A percentile compares a stretch with the other conserved stretches of the same genome.
These are phyloP conservation scores for Caradrina kadenii DNA, from an alignment of 2,888 invertebrate genomes.

Conservation along the genomic window DNA sequence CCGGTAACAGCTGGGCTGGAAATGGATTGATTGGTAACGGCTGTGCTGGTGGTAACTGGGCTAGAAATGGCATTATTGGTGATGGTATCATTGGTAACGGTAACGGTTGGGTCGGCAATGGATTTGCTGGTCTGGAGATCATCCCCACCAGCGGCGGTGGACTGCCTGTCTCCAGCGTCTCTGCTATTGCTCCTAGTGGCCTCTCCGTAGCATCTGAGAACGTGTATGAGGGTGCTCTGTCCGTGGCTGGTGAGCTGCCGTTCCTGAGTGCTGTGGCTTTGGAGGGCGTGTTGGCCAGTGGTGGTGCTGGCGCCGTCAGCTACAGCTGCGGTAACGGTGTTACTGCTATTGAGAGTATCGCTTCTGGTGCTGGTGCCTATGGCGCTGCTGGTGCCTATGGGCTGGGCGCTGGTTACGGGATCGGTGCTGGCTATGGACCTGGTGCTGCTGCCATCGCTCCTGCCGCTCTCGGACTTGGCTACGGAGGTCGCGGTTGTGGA, in stretches of 20 bases:
- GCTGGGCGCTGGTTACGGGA: slow-evolving; percentile 2
- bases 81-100: slow-evolving; percentile 24
- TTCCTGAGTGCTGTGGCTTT: slow-evolving; percentile 15
- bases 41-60: slow-evolving; percentile 13
- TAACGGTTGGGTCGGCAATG: slow-evolving; percentile 20
- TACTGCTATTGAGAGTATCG: slow-evolving; percentile 53
- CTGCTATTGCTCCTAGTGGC: slow-evolving; percentile 43
- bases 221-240: slow-evolving; percentile 50
- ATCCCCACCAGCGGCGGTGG: slow-evolving; percentile 54
- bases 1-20: neutral
- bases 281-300: slow-evolving; percentile 67
- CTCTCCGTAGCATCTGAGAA: slow-evolving; percentile 58
- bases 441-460: slow-evolving; percentile 9
- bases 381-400: slow-evolving; percentile 5
- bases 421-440: slow-evolving; percentile 20
- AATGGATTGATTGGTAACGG: neutral
- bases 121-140: slow-evolving; percentile 53
- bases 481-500: slow-evolving; percentile 29
- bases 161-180: slow-evolving; percentile 48
- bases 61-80: neutral
- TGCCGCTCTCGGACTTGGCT: slow-evolving; percentile 12
- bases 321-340: slow-evolving; percentile 73
- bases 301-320: slow-evolving; percentile 69
- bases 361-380: slow-evolving; percentile 22
- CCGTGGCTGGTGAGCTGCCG: slow-evolving; percentile 35